A percentile compares a stretch with the other conserved stretches of the same genome.
Evolutionary conservation across 2,888 invertebrate species (phyloP).

Genomic region (Acrobeloides nanus): DNA sequence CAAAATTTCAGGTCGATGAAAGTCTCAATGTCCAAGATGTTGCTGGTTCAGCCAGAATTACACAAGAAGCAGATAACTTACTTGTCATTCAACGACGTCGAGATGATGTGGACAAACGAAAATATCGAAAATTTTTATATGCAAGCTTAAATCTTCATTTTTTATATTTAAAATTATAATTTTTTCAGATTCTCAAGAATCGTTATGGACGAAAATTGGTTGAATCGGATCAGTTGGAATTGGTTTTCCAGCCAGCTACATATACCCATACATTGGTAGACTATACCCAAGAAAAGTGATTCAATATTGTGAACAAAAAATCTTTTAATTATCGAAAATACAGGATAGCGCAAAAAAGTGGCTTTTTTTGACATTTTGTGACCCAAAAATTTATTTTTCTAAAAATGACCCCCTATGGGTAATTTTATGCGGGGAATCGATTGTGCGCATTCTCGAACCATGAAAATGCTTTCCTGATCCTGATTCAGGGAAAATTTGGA

Average conservation of each 20-base stretch:
- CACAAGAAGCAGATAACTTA: conserved; percentile 51
- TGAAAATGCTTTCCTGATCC: no score
- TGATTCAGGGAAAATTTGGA: no score
- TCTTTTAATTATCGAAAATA: no score
- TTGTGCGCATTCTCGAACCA: no score
- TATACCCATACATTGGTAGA: conserved; percentile 43
- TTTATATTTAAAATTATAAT: conserved; percentile 2
- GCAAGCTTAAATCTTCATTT: conserved; percentile 24
- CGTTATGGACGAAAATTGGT: conserved; percentile 43
- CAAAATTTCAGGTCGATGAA: conserved; percentile 36
- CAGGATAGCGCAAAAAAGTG: no score
- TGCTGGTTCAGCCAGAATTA: conserved; percentile 48
- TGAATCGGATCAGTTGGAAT: conserved; percentile 42
- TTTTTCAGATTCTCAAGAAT: conserved; percentile 45
- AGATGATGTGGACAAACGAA: conserved; percentile 22
- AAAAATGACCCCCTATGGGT: no score
- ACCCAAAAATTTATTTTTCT: no score
- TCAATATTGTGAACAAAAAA: no score
- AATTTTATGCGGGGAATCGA: no score
- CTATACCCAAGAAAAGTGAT: no score
- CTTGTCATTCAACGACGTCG: conserved; percentile 40
- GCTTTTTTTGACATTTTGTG: no score
- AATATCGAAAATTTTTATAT: conserved; percentile 41
- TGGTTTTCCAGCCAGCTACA: conserved; percentile 44
- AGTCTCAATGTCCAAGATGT: conserved; percentile 47